These are phyloP conservation scores for Hypocryptadius cinnamomeus DNA, from an alignment of 2,113 vertebrate genomes.

Conservation along the genomic window DNA sequence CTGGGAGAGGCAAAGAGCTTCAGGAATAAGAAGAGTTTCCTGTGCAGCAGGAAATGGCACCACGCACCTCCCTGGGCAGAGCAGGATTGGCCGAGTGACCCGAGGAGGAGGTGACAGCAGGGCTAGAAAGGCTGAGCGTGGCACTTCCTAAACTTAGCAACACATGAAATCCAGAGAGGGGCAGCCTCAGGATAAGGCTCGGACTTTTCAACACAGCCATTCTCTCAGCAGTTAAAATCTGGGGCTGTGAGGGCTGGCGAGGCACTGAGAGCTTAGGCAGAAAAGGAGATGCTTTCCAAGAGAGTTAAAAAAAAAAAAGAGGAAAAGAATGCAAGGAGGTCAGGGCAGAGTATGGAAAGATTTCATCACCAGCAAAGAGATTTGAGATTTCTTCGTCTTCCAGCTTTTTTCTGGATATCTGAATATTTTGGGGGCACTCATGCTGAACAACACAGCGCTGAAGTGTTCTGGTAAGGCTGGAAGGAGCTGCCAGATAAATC, in stretches of 20 bases:
- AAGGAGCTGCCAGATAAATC: not conserved
- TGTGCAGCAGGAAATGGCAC: conserved; percentile 36
- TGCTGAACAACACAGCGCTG: rapidly evolving
- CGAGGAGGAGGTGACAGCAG: not conserved
- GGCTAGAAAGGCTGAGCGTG: not conserved
- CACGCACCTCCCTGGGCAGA: not conserved
- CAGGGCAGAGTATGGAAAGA: conserved; percentile 9
- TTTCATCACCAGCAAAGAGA: not conserved
- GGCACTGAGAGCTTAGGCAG: not conserved
- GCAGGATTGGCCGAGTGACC: not conserved
- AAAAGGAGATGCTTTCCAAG: not conserved
- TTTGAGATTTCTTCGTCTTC: not conserved
- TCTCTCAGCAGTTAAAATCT: not conserved
- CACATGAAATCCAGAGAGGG: not conserved
- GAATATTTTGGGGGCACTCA: not conserved
- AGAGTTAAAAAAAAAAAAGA: not conserved
- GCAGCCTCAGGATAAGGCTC: not conserved
- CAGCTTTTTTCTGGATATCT: not conserved
- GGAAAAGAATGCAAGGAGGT: not conserved
- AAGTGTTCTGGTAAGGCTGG: not conserved
- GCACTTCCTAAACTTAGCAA: not conserved
- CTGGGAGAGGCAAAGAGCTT: not conserved
- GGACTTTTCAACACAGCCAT: not conserved
- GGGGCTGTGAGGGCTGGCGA: not conserved
- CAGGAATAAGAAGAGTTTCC: conserved; percentile 28